phyloP scores from a whole-genome alignment of 1,140 invertebrate species.

The Octopus sinensis region DNA sequence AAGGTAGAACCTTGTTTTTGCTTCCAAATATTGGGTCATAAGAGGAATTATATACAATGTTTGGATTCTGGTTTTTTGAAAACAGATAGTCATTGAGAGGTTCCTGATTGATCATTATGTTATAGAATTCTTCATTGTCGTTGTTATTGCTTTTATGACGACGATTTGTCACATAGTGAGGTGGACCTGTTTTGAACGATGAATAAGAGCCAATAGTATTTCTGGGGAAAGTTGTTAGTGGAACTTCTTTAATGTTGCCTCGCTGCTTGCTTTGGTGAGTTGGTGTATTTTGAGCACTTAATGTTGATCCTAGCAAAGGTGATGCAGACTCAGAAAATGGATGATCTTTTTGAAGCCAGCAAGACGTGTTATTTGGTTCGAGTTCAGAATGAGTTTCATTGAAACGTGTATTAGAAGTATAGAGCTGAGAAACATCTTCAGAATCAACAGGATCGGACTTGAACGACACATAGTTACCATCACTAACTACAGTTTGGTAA shows the following conservation, averaged over 20 bases:
- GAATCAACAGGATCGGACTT: conserved; percentile 9
- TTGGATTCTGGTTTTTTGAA: background rate
- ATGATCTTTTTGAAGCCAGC: background rate
- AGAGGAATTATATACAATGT: conserved; percentile 2
- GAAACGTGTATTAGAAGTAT: background rate
- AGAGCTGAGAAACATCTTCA: conserved; percentile 6
- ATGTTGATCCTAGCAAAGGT: background rate
- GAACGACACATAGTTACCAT: conserved; percentile 6
- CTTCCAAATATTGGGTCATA: background rate
- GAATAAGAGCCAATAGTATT: background rate
- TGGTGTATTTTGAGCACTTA: background rate
- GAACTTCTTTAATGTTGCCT: background rate
- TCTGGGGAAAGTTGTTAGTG: background rate
- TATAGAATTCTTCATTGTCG: background rate
- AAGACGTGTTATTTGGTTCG: background rate
- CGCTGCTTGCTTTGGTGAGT: background rate
- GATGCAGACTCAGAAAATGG: conserved; percentile 3
- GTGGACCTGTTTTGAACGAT: background rate
- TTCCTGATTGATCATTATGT: background rate
- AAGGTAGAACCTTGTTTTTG: background rate
- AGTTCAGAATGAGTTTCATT: conserved; percentile 5
- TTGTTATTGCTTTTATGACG: background rate
- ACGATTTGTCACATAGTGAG: background rate
- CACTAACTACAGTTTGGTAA: background rate
- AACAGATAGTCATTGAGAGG: background rate